Conservation (phyloP, 1,140 invertebrate genomes). For the Drosophila pachea region DNA sequence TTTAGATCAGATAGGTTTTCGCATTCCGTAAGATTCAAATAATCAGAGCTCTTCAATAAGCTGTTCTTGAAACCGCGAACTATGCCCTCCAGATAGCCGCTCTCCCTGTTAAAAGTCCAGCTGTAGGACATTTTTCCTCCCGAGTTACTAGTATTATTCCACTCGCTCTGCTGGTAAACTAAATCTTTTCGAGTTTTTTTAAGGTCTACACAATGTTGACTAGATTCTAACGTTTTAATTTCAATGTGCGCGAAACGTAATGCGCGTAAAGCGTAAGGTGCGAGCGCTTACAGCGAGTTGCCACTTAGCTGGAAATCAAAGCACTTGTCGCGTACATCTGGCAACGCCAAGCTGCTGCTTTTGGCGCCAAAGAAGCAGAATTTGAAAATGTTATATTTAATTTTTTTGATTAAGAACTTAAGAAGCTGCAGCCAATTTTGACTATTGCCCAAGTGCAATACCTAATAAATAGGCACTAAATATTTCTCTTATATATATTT, state of each 20-base stretch:
- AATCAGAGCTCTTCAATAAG: constrained; percentile 97
- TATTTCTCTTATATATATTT: not conserved
- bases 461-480: not conserved
- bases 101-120: constrained; percentile 89
- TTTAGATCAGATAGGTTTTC: constrained; percentile 99
- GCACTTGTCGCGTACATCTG: not conserved
- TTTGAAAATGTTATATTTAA: not conserved
- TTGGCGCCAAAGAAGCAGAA: not conserved
- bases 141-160: not conserved
- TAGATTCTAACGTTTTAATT: not conserved
- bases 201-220: not conserved
- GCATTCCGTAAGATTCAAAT: constrained; percentile 99
- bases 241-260: not conserved
- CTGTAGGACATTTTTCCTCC: constrained; percentile 28
- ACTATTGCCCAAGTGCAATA: not conserved
- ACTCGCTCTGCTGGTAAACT: too few species aligned
- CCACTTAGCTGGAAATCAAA: not conserved
- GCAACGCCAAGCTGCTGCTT: not conserved
- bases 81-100: constrained; percentile 98
- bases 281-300: not conserved
- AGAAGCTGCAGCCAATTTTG: not conserved
- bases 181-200: not conserved
- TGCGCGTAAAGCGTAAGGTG: not conserved
- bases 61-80: constrained; percentile 99
- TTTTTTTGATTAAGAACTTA: not conserved